Evolutionary conservation across 2,113 vertebrate genomes (phyloP), one percentile per base, ranked within the genome.

Genomic region (Cacatua alba): DNA sequence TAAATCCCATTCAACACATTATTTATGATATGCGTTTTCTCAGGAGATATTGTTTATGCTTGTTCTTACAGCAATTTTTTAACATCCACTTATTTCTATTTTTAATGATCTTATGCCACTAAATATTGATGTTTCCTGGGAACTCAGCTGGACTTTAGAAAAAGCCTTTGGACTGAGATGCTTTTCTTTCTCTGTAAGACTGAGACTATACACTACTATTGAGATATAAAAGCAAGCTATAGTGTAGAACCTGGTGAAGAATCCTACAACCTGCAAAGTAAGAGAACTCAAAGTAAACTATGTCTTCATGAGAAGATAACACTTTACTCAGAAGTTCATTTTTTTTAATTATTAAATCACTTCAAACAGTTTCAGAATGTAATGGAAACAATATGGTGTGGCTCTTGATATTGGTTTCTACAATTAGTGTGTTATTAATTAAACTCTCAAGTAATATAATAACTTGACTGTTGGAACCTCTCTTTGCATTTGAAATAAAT

Each of bases 391-490:
- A 97, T 98, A 97, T 96, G 90, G 93, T 95, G 39, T 92, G 89
- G 70, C 76, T 97, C 97, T 97, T 97, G 95, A 97, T 95, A 95
- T 91, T 94, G 90, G 75, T 94, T 97, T 96, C 92, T 33, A 96
- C 91, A 97, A 98, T 97, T 97, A 97, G 90, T 94, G 72, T 98
- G 97, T 97, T 97, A 98, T 98, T 98, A 98, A 98, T 98, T 98
- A 98, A 98, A 97, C 93, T 96, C 97, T 97, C 72, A 44, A 97
- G 91, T 97, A 97, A 97, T 96, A 95, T 82, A 97, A 98, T 95
- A 97, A 96, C 96, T 97, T 97, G 94, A 97, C 84, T 96, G 95
- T 96, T 97, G 97, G 90, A 97, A 97, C 67, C 63, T 97, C 95
- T 97, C 90, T 97, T 97, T 97, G 95, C 95, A 97, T 98, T 97